Percentiles rank a stretch among this genome's conserved stretches.
Evolutionary conservation across 1,140 invertebrate species (phyloP).

Genomic region (Drosophila quadrilineata): DNA sequence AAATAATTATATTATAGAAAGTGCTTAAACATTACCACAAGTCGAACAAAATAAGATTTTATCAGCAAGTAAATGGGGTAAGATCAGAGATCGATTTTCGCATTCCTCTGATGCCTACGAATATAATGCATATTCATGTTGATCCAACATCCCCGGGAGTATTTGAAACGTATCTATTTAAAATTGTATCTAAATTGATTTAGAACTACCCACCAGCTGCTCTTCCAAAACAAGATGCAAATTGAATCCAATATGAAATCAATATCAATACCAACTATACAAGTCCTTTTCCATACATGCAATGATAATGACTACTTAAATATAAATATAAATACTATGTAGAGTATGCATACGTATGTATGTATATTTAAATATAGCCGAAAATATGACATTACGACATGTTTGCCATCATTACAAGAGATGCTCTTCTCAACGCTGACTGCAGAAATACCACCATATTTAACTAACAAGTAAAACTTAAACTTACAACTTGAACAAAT

Average conservation of each 20-base stretch:
- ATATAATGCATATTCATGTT: no score
- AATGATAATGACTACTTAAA: slow-evolving; percentile 8
- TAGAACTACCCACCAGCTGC: slow-evolving; percentile 68
- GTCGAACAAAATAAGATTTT: no score
- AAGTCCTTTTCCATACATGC: slow-evolving; percentile 19
- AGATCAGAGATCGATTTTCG: no score
- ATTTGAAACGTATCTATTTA: slow-evolving; percentile 19
- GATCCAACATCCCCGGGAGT: no score
- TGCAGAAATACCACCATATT: slow-evolving; percentile 80
- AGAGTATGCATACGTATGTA: slow-evolving; percentile 30
- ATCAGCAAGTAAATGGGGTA: no score
- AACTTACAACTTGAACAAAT: slow-evolving; percentile 38
- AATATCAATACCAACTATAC: slow-evolving; percentile 20
- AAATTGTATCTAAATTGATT: slow-evolving; percentile 31
- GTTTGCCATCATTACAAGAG: slow-evolving; percentile 72
- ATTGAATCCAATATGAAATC: neutral
- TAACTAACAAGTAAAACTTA: slow-evolving; percentile 52
- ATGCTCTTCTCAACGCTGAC: slow-evolving; percentile 80
- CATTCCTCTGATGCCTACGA: no score
- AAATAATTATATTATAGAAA: no score
- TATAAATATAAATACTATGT: slow-evolving; percentile 24
- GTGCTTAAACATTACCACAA: slow-evolving; percentile 25
- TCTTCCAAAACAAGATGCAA: slow-evolving; percentile 56
- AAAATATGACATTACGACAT: no score
- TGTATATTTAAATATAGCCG: slow-evolving; percentile 30